phyloP scores from a whole-genome alignment of 2,797 vertebrate species.

The Clarias laeviceps region DNA sequence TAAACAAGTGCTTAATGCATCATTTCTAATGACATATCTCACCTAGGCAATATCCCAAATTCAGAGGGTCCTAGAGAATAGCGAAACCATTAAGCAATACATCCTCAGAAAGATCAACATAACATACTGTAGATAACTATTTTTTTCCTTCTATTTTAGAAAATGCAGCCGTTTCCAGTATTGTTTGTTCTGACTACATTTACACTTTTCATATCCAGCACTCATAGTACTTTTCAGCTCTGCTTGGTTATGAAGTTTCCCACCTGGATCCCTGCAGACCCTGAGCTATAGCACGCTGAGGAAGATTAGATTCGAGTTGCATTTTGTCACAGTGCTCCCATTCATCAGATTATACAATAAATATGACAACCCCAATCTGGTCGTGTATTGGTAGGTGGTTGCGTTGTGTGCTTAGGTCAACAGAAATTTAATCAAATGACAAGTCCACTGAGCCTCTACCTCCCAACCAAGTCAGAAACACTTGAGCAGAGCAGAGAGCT shows the following conservation, averaged over 20 bases:
- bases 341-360: slow-evolving; percentile 77
- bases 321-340: slow-evolving; percentile 69
- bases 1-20: slow-evolving; percentile 9
- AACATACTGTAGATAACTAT: background rate
- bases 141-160: slow-evolving; percentile 2
- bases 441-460: slow-evolving; percentile 54
- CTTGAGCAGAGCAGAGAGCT: slow-evolving; percentile 26
- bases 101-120: background rate
- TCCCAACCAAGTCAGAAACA: slow-evolving; percentile 41
- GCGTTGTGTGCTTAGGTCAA: slow-evolving; percentile 70
- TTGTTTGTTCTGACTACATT: background rate
- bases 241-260: slow-evolving; percentile 78
- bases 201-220: background rate
- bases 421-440: slow-evolving; percentile 76
- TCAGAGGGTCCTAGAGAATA: background rate
- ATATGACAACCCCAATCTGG: slow-evolving; percentile 80
- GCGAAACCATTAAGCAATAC: background rate
- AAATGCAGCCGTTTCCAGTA: background rate
- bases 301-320: slow-evolving; percentile 78
- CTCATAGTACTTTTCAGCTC: slow-evolving; percentile 18
- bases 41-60: background rate
- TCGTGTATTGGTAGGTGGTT: slow-evolving; percentile 76
- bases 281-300: slow-evolving; percentile 68
- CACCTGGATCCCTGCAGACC: slow-evolving; percentile 70
- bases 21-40: slow-evolving; percentile 2